Evolutionary conservation across 2,888 invertebrate species (phyloP).

Genomic region (Congeria kusceri): DNA sequence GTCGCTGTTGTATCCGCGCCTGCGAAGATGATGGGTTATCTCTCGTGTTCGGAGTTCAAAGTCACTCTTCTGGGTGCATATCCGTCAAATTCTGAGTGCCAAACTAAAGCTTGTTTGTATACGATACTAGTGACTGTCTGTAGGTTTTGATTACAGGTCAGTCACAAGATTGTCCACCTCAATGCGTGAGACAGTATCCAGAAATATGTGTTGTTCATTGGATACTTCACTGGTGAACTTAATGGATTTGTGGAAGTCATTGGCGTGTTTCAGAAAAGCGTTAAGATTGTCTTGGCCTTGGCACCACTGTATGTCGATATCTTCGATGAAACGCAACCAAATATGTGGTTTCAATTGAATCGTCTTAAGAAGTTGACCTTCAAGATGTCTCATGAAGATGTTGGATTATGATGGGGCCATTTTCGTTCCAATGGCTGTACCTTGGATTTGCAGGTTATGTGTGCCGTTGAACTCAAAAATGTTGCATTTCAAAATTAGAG

Average conservation of each 20-base stretch:
- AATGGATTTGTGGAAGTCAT: slow-evolving; percentile 16
- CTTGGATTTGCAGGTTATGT: slow-evolving; percentile 28
- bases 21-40: neutral
- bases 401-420: slow-evolving; percentile 48
- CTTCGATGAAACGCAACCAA: slow-evolving; percentile 51
- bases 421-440: too few relatives aligned
- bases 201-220: slow-evolving; percentile 13
- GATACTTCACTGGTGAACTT: slow-evolving; percentile 26
- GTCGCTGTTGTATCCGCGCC: neutral
- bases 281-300: too few relatives aligned
- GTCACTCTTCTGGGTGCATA: neutral
- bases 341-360: slow-evolving; percentile 16
- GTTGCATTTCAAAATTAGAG: slow-evolving; percentile 34
- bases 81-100: slow-evolving; percentile 1
- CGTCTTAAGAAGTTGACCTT: slow-evolving; percentile 21
- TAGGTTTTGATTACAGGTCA: slow-evolving; percentile 18
- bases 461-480: slow-evolving; percentile 43
- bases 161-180: neutral
- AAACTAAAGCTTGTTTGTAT: neutral
- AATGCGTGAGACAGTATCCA: slow-evolving; percentile 14
- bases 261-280: neutral
- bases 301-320: too few relatives aligned
- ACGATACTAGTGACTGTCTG: slow-evolving; percentile 20
- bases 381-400: slow-evolving; percentile 53
- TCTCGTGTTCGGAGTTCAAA: neutral